Evolutionary conservation across 2,113 vertebrate genomes (phyloP).

Genomic region (Menidia beryllina): DNA sequence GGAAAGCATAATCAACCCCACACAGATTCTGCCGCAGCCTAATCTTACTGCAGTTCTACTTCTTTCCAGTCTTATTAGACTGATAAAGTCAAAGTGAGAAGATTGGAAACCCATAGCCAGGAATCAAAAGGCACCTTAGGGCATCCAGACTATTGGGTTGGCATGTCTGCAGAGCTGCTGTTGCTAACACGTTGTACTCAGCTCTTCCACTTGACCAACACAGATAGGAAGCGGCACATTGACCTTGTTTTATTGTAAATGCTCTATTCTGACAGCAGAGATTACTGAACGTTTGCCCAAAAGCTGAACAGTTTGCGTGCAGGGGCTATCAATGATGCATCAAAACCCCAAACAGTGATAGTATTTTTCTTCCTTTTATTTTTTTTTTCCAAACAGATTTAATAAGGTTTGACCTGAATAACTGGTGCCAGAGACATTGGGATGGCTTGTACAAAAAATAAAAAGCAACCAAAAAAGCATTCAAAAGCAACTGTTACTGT

Average conservation of each 20-base stretch:
- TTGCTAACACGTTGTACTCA: slow-evolving; percentile 35
- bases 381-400: too few species aligned
- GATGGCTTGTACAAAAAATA: too few species aligned
- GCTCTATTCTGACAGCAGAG: slow-evolving; percentile 12
- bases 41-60: slow-evolving; percentile 9
- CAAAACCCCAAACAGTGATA: not conserved
- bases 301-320: slow-evolving; percentile 19
- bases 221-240: slow-evolving; percentile 51
- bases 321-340: slow-evolving; percentile 6
- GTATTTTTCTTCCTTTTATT: too few species aligned
- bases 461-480: too few species aligned
- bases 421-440: too few species aligned
- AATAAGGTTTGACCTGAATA: too few species aligned
- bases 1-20: not conserved
- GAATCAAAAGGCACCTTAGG: slow-evolving; percentile 36
- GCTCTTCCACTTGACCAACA: slow-evolving; percentile 39
- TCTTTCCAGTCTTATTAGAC: slow-evolving; percentile 35
- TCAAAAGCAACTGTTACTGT: too few species aligned
- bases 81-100: slow-evolving; percentile 8
- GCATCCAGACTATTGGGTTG: slow-evolving; percentile 29
- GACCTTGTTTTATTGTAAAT: slow-evolving; percentile 58
- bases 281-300: slow-evolving; percentile 16
- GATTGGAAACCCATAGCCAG: slow-evolving; percentile 16
- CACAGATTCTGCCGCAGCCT: slow-evolving; percentile 6
- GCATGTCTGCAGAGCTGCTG: slow-evolving; percentile 30